Conservation (phyloP, 2,113 vertebrate genomes). For the Aramus guarauna region DNA sequence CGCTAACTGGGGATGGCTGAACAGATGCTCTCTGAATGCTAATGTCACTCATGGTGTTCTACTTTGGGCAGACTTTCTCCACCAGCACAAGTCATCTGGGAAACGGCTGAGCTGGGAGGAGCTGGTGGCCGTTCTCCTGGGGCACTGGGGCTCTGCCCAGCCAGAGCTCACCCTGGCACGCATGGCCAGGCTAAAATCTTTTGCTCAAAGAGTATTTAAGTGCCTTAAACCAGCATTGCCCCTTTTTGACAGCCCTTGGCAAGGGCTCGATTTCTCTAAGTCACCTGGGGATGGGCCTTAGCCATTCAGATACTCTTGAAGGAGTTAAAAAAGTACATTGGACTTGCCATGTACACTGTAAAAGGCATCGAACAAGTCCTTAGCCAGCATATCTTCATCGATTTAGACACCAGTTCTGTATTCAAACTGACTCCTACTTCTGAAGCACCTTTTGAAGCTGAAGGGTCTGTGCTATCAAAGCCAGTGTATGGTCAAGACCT, state of each 20-base stretch:
- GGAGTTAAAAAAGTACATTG: constrained; percentile 50
- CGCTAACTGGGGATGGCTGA: constrained; percentile 62
- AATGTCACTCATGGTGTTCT: constrained; percentile 66
- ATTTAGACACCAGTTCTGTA: neutral
- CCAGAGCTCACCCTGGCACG: accelerated
- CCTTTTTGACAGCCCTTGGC: neutral
- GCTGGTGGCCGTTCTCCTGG: neutral
- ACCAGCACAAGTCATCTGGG: constrained; percentile 48
- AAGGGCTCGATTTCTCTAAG: neutral
- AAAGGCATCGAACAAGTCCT: neutral
- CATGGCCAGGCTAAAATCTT: neutral
- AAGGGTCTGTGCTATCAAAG: constrained; percentile 24
- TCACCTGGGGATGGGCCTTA: neutral
- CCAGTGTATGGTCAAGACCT: neutral
- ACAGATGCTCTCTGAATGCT: constrained; percentile 66
- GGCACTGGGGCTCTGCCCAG: neutral
- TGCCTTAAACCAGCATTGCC: neutral
- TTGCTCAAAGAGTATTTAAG: neutral
- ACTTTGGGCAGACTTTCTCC: constrained; percentile 59
- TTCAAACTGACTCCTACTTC: neutral
- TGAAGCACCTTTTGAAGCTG: constrained; percentile 35
- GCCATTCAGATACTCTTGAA: neutral
- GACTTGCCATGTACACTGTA: neutral
- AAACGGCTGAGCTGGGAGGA: neutral
- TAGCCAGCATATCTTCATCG: neutral